phyloP scores from a whole-genome alignment of 2,888 invertebrate species.

The Temnothorax rugatulus region DNA sequence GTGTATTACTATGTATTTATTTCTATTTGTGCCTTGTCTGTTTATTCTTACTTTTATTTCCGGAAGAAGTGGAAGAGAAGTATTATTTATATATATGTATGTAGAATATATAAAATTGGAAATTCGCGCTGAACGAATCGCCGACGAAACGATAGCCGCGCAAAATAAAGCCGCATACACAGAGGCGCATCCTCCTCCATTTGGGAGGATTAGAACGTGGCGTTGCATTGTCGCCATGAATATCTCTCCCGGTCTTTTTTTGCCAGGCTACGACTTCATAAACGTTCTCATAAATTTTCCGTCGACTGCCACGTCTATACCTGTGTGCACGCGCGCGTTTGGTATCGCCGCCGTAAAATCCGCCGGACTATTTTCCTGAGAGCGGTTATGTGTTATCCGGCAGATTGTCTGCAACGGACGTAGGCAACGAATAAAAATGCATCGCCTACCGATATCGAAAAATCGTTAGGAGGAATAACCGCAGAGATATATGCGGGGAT shows the following conservation, averaged over 20 bases:
- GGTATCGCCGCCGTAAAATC: constrained; percentile 66
- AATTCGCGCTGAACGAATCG: constrained; percentile 63
- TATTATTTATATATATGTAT: neutral
- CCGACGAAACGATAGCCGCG: constrained; percentile 61
- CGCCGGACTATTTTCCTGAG: constrained; percentile 69
- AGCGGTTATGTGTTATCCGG: constrained; percentile 74
- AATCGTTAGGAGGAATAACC: constrained; percentile 75
- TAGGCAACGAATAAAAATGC: constrained; percentile 73
- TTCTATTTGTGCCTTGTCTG: neutral
- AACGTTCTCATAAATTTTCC: constrained; percentile 77
- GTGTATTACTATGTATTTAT: neutral
- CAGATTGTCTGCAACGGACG: constrained; percentile 74
- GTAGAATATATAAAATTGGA: constrained; percentile 19
- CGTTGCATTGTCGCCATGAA: constrained; percentile 68
- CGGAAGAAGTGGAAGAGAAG: neutral
- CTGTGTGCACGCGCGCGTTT: constrained; percentile 25
- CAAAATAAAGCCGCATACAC: constrained; percentile 50
- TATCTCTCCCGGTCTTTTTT: constrained; percentile 53
- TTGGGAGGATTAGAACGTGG: constrained; percentile 67
- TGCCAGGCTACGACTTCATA: constrained; percentile 68
- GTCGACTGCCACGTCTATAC: constrained; percentile 19
- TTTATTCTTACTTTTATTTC: neutral
- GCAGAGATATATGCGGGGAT: constrained; percentile 64
- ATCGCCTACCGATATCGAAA: constrained; percentile 76
- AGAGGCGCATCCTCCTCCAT: constrained; percentile 54